Conservation (phyloP, 2,113 vertebrate species). For the Axis porcinus region DNA sequence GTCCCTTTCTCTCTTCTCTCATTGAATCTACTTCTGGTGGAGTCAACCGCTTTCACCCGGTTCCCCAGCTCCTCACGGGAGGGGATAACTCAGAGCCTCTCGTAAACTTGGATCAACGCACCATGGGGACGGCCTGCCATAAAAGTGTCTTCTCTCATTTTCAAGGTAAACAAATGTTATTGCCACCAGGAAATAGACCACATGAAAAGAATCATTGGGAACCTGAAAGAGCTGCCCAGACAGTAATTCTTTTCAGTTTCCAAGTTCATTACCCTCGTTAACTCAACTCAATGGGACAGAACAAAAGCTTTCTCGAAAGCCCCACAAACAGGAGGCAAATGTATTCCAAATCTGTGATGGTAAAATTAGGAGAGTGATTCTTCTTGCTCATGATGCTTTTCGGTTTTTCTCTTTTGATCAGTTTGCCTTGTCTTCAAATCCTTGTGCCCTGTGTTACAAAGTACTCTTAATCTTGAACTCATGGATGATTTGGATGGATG, state of each 20-base stretch:
- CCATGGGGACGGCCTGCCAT: slow-evolving; percentile 67
- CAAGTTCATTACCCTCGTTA: slow-evolving; percentile 33
- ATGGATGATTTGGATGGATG: accelerated
- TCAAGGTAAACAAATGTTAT: slow-evolving; percentile 47
- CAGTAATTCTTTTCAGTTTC: background rate
- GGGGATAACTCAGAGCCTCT: background rate
- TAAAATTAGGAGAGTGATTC: background rate
- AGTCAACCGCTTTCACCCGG: background rate
- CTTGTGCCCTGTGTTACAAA: background rate
- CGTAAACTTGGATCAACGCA: accelerated
- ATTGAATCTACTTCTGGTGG: background rate
- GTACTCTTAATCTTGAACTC: background rate
- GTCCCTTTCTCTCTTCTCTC: background rate
- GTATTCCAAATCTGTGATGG: background rate
- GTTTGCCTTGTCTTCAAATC: accelerated
- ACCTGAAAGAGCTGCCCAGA: slow-evolving; percentile 34
- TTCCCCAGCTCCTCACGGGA: background rate
- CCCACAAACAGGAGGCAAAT: accelerated
- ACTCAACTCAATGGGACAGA: background rate
- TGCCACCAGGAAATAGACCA: slow-evolving; percentile 29
- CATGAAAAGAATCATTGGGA: slow-evolving; percentile 1
- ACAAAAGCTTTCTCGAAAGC: background rate
- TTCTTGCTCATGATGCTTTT: background rate
- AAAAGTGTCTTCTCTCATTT: slow-evolving; percentile 82
- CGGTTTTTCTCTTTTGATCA: background rate